Conservation (phyloP, 1,140 invertebrate genomes). For the Caerostris extrusa region DNA sequence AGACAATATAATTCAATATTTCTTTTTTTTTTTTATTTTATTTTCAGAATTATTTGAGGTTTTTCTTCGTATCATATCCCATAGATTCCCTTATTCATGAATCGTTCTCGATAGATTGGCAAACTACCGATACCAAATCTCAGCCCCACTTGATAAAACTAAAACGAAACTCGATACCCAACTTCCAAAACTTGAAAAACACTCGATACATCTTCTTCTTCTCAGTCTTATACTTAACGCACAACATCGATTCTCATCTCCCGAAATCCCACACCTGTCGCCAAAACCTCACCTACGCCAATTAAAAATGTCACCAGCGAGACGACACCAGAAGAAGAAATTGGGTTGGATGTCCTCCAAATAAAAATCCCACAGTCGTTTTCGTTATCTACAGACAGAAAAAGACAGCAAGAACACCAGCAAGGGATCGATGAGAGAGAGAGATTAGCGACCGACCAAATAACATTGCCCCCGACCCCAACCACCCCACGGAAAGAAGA, state of each 20-base stretch:
- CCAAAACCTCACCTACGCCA: slow-evolving; percentile 4
- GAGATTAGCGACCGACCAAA: slow-evolving; percentile 16
- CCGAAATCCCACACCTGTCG: not conserved
- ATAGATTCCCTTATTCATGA: not conserved
- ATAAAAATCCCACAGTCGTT: not conserved
- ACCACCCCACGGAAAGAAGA: not conserved
- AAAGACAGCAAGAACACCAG: not conserved
- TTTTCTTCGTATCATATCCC: no score
- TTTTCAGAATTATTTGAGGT: no score
- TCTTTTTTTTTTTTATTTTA: no score
- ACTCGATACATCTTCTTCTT: not conserved
- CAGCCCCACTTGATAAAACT: not conserved
- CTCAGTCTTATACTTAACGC: not conserved
- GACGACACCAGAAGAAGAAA: no score
- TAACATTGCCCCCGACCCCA: not conserved
- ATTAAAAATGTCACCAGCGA: not conserved
- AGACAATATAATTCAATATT: no score
- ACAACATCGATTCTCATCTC: not conserved
- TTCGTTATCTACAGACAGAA: not conserved
- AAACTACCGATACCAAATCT: not conserved
- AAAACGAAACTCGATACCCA: not conserved
- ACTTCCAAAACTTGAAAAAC: no score
- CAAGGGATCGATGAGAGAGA: not conserved
- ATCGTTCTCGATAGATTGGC: no score
- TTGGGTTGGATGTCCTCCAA: not conserved